These are phyloP conservation scores for Zaprionus vittiger DNA, from an alignment of 1,140 invertebrate species.

Conservation along the genomic window DNA sequence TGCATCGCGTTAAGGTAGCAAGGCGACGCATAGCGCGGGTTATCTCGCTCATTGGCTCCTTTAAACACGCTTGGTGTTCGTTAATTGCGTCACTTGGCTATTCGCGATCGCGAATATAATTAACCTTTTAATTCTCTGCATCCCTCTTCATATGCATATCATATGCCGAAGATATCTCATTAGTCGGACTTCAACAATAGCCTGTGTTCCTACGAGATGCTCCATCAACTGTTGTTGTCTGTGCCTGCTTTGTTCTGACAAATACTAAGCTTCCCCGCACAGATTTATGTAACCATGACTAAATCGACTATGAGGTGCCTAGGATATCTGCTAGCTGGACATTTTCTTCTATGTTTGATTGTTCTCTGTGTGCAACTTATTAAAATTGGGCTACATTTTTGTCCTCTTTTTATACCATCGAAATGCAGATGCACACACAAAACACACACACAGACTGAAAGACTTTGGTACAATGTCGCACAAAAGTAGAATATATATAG, in stretches of 20 bases:
- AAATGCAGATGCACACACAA: constrained; percentile 5
- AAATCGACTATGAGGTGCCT: not conserved
- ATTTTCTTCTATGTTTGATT: constrained; percentile 14
- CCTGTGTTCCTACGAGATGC: not conserved
- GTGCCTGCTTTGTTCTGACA: not conserved
- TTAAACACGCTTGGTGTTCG: constrained; percentile 13
- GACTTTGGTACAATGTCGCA: constrained; percentile 32
- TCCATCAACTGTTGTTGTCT: not conserved
- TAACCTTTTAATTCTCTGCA: not conserved
- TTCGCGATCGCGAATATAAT: constrained; percentile 6
- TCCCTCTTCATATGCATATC: not conserved
- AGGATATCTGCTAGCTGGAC: constrained; percentile 11
- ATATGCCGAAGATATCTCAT: not conserved
- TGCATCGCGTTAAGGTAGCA: constrained; percentile 23
- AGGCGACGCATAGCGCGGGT: constrained; percentile 17
- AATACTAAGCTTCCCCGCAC: not conserved
- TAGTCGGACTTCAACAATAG: not conserved
- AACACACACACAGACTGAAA: constrained; percentile 16
- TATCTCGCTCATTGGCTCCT: constrained; percentile 32
- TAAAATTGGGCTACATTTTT: constrained; percentile 50
- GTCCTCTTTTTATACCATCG: constrained; percentile 7
- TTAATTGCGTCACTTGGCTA: constrained; percentile 8
- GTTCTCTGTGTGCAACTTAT: constrained; percentile 15
- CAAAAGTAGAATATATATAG: constrained; percentile 25
- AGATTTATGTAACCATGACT: not conserved